These are phyloP conservation scores for Dicranocentrus wangi DNA, from an alignment of 2,888 invertebrate species.

Conservation along the genomic window DNA sequence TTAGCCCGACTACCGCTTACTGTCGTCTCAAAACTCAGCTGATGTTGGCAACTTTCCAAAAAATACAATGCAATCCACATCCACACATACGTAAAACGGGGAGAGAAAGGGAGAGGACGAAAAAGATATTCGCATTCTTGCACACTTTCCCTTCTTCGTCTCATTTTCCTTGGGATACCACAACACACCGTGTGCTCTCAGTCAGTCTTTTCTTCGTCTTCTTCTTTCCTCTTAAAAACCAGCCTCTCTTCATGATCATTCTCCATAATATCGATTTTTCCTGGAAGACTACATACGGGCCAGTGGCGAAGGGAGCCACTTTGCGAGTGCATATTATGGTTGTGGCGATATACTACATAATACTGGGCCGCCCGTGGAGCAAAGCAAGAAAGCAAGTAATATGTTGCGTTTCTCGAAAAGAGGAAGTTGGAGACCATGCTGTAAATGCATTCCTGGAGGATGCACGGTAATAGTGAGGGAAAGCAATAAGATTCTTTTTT, in stretches of 20 bases:
- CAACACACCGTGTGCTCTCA: constrained; percentile 15
- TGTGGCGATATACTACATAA: too few relatives aligned
- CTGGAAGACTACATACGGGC: background rate
- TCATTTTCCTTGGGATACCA: constrained; percentile 25
- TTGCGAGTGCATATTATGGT: background rate
- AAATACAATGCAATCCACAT: constrained; percentile 32
- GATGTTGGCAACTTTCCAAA: constrained; percentile 43
- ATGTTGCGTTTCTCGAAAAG: too few relatives aligned
- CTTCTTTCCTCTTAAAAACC: too few relatives aligned
- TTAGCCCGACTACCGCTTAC: too few relatives aligned
- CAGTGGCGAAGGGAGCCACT: background rate
- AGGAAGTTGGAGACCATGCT: too few relatives aligned
- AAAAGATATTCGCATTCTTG: constrained; percentile 5
- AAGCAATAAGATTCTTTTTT: too few relatives aligned
- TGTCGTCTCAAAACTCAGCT: constrained; percentile 33
- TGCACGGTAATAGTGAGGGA: too few relatives aligned
- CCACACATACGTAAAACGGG: background rate
- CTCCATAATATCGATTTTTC: constrained; percentile 42
- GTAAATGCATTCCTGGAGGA: too few relatives aligned
- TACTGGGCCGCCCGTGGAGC: too few relatives aligned
- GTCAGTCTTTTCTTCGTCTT: background rate
- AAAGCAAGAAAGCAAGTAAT: too few relatives aligned
- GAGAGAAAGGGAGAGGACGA: background rate
- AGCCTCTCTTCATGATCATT: constrained; percentile 13
- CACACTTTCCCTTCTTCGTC: constrained; percentile 1